Evolutionary conservation across 2,888 invertebrate species (phyloP).

Genomic region (Falcaria lacertinaria): DNA sequence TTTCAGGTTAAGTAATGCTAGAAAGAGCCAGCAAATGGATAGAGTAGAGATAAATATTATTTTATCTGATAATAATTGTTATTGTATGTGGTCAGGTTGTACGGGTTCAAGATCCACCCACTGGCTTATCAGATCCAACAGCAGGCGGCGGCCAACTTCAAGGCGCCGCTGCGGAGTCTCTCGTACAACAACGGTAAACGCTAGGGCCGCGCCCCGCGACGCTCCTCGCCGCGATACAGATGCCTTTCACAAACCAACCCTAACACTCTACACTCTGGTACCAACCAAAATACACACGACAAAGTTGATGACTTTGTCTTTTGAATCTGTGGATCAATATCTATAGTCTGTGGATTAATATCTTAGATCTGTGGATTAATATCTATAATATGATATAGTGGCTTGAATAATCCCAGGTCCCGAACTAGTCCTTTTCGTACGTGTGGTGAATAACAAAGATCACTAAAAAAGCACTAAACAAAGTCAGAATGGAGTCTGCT

Average conservation of each 20-base stretch:
- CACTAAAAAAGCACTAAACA: no score
- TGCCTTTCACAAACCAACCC: conserved; percentile 12
- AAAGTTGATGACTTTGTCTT: neutral
- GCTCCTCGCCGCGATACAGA: conserved; percentile 34
- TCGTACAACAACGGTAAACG: conserved; percentile 95
- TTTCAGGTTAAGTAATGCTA: no score
- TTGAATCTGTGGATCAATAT: neutral
- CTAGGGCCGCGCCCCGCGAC: conserved; percentile 66
- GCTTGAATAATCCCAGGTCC: no score
- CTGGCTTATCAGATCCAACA: conserved; percentile 99
- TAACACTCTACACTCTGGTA: conserved; percentile 10
- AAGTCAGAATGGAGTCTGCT: no score
- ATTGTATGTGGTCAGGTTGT: conserved; percentile 87
- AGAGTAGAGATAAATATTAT: no score
- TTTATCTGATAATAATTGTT: no score
- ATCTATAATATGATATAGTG: no score
- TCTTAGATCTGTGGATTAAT: no score
- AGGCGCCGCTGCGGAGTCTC: conserved; percentile 92
- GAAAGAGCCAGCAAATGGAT: no score
- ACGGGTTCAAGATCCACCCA: conserved; percentile 99
- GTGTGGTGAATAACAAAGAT: no score
- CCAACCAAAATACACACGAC: neutral
- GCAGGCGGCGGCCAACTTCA: conserved; percentile 95
- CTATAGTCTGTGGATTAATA: no score
- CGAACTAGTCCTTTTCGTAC: no score